These are phyloP conservation scores for Lagopus muta DNA, from an alignment of 2,113 vertebrate genomes.

Conservation along the genomic window DNA sequence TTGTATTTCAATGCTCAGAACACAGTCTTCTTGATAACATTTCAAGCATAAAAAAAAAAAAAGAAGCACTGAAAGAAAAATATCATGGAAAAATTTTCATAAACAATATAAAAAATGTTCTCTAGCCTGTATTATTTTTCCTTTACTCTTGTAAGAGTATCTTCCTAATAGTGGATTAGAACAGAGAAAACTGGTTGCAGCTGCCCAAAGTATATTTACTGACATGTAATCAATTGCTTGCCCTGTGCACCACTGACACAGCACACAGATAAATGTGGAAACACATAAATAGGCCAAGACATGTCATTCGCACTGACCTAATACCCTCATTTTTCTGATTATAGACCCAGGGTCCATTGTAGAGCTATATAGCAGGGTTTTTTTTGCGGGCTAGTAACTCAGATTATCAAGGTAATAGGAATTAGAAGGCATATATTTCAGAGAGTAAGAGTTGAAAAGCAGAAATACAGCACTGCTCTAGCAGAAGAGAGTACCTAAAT, in stretches of 20 bases:
- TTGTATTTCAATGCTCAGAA: neutral
- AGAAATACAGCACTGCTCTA: neutral
- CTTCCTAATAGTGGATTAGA: neutral
- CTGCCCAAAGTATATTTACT: conserved; percentile 13
- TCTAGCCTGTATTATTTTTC: neutral
- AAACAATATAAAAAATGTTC: neutral
- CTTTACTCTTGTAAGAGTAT: neutral
- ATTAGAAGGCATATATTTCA: neutral
- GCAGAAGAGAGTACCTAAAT: neutral
- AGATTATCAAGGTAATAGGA: neutral
- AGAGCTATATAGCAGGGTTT: neutral
- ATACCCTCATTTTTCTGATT: neutral
- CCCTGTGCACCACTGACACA: neutral
- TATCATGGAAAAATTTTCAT: neutral
- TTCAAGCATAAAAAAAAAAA: neutral
- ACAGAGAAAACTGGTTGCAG: neutral
- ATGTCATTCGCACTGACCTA: conserved; percentile 2
- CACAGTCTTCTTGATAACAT: neutral
- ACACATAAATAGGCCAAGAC: neutral
- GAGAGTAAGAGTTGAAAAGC: neutral
- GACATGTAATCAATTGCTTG: conserved; percentile 10
- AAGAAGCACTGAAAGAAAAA: neutral
- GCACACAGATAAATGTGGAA: neutral
- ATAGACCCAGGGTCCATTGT: neutral
- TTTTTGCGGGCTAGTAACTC: neutral